A percentile compares a stretch with the other conserved stretches of the same genome.
These are phyloP conservation scores for Sitophilus oryzae DNA, from an alignment of 1,140 invertebrate genomes.

Conservation along the genomic window DNA sequence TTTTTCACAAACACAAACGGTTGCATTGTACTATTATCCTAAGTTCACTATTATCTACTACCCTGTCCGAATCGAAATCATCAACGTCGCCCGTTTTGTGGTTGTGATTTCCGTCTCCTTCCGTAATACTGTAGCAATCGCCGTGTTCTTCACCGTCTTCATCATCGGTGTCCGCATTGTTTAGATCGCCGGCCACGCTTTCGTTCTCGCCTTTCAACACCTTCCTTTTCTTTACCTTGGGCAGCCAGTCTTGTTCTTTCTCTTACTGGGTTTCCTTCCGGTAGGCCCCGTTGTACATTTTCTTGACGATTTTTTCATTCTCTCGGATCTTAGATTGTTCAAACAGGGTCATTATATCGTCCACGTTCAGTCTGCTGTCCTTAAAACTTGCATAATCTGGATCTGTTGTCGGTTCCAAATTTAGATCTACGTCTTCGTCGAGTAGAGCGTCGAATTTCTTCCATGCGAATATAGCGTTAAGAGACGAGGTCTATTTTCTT, in stretches of 20 bases:
- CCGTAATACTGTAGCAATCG: constrained; percentile 27
- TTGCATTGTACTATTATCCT: constrained; percentile 35
- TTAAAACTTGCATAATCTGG: constrained; percentile 14
- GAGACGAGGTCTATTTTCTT: constrained; percentile 27
- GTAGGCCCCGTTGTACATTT: constrained; percentile 26
- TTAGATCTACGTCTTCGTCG: constrained; percentile 22
- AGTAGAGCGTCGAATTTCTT: constrained; percentile 26
- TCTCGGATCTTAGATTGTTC: constrained; percentile 27
- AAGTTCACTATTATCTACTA: constrained; percentile 30
- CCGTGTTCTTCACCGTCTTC: constrained; percentile 26
- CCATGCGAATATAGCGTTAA: constrained; percentile 23
- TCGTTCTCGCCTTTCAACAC: constrained; percentile 28
- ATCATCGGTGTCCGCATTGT: constrained; percentile 15
- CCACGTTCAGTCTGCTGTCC: constrained; percentile 18
- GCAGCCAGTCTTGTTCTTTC: constrained; percentile 55
- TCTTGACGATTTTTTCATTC: constrained; percentile 21
- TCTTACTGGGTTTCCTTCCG: constrained; percentile 31
- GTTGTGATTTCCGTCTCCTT: constrained; percentile 18
- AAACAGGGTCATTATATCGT: constrained; percentile 34
- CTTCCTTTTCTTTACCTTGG: constrained; percentile 43
- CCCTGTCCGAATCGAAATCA: constrained; percentile 19
- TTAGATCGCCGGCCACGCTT: constrained; percentile 17
- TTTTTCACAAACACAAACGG: constrained; percentile 40
- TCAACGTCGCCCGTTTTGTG: constrained; percentile 19
- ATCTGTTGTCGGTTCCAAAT: constrained; percentile 20